Conservation (phyloP, 2,888 invertebrate species). For the Taenaris catops region DNA sequence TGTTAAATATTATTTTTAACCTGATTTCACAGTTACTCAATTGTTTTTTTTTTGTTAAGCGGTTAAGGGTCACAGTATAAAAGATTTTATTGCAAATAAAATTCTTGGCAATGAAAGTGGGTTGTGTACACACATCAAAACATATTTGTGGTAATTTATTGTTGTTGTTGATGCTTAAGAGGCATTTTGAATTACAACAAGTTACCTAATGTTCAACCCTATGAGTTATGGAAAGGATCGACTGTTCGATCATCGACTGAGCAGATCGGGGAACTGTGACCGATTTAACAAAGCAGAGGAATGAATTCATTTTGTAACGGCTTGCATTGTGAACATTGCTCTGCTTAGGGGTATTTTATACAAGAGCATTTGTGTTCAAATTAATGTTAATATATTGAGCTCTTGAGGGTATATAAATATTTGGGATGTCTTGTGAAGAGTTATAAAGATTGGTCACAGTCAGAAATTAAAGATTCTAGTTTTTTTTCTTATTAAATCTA, state of each 20-base stretch:
- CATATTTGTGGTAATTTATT: slow-evolving; percentile 42
- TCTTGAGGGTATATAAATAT: slow-evolving; percentile 58
- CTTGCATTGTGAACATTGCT: slow-evolving; percentile 58
- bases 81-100: slow-evolving; percentile 20
- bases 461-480: not conserved
- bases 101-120: not conserved
- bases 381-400: slow-evolving; percentile 40
- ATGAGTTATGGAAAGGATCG: no score
- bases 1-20: slow-evolving; percentile 26
- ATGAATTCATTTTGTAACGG: slow-evolving; percentile 54
- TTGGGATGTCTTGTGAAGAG: slow-evolving; percentile 76
- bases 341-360: slow-evolving; percentile 48
- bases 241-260: no score
- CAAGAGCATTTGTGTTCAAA: slow-evolving; percentile 50
- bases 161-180: slow-evolving; percentile 2
- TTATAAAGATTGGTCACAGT: slow-evolving; percentile 42
- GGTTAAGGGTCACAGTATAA: slow-evolving; percentile 41
- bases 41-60: slow-evolving; percentile 34
- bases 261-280: slow-evolving; percentile 47
- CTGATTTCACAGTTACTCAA: slow-evolving; percentile 23
- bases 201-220: slow-evolving; percentile 6
- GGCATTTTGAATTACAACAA: slow-evolving; percentile 3
- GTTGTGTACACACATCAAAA: slow-evolving; percentile 14
- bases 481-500: not conserved
- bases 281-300: slow-evolving; percentile 45